These are phyloP conservation scores for Chloropsis cyanopogon DNA, from an alignment of 2,113 vertebrate species.

Conservation along the genomic window DNA sequence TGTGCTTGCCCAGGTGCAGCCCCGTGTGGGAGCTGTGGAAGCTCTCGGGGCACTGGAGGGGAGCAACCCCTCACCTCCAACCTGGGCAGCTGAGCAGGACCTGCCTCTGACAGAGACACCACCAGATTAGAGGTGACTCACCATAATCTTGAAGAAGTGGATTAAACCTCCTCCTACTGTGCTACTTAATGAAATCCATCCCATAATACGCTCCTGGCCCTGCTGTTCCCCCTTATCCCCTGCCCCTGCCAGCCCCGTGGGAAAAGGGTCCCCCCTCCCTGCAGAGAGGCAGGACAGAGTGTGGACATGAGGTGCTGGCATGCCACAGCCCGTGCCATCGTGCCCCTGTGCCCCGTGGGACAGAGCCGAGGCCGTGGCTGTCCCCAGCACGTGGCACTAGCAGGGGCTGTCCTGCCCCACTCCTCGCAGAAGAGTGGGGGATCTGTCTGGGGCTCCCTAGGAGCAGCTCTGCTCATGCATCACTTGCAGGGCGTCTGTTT, in stretches of 20 bases:
- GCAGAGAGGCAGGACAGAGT: background rate
- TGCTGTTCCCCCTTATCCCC: slow-evolving; percentile 32
- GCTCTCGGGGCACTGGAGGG: fast-evolving
- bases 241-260: background rate
- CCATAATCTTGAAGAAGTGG: slow-evolving; percentile 59
- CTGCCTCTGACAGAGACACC: background rate
- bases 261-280: background rate
- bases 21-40: fast-evolving
- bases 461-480: background rate
- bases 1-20: fast-evolving
- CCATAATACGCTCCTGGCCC: slow-evolving; percentile 41
- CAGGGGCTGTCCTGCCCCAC: fast-evolving
- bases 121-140: slow-evolving; percentile 58
- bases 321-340: background rate
- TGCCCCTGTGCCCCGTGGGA: background rate
- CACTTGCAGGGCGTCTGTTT: fast-evolving
- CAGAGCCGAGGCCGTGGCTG: fast-evolving
- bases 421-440: fast-evolving
- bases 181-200: slow-evolving; percentile 59
- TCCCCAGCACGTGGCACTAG: fast-evolving
- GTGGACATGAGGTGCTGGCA: background rate
- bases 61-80: background rate
- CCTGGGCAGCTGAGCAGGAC: background rate
- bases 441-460: background rate
- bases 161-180: slow-evolving; percentile 58